These are phyloP conservation scores for Heterotis niloticus DNA, from an alignment of 2,113 vertebrate genomes.

Conservation along the genomic window DNA sequence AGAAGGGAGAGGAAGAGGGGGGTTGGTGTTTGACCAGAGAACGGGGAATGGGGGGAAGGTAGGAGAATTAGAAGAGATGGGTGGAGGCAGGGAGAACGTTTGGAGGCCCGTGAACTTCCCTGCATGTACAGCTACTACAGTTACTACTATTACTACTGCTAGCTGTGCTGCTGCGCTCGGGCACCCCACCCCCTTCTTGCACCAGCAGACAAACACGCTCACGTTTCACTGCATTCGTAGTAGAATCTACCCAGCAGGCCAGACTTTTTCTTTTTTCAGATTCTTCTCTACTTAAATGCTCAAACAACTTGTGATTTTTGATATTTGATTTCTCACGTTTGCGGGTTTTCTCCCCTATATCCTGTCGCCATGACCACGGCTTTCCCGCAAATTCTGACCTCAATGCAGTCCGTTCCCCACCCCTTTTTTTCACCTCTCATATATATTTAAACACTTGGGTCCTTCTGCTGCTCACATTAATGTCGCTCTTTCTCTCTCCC, in stretches of 20 bases:
- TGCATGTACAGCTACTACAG: slow-evolving; percentile 7
- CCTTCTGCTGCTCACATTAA: not conserved
- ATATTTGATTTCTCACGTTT: too few species aligned
- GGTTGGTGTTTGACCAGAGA: slow-evolving; percentile 11
- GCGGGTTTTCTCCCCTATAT: not conserved
- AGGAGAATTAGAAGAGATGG: not conserved
- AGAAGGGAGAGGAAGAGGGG: slow-evolving; percentile 20
- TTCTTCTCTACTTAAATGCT: too few species aligned
- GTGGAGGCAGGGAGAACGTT: slow-evolving; percentile 3
- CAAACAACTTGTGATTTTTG: too few species aligned
- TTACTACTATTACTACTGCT: not conserved
- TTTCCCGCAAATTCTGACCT: not conserved
- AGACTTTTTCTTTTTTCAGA: too few species aligned
- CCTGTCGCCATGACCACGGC: not conserved
- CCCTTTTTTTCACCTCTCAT: too few species aligned
- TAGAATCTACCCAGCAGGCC: too few species aligned
- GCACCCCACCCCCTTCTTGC: not conserved
- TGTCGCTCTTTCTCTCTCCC: not conserved
- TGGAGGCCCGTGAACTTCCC: slow-evolving; percentile 29
- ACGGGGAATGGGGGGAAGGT: slow-evolving; percentile 17
- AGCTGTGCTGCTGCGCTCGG: not conserved
- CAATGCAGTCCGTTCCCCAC: not conserved
- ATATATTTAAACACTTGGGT: too few species aligned
- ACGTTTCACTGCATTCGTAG: slow-evolving; percentile 15
- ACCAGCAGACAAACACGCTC: not conserved